A percentile compares a stretch with the other conserved stretches of the same genome.
phyloP scores from a whole-genome alignment of 2,797 vertebrate genomes.

The Hoplostethus atlanticus region DNA sequence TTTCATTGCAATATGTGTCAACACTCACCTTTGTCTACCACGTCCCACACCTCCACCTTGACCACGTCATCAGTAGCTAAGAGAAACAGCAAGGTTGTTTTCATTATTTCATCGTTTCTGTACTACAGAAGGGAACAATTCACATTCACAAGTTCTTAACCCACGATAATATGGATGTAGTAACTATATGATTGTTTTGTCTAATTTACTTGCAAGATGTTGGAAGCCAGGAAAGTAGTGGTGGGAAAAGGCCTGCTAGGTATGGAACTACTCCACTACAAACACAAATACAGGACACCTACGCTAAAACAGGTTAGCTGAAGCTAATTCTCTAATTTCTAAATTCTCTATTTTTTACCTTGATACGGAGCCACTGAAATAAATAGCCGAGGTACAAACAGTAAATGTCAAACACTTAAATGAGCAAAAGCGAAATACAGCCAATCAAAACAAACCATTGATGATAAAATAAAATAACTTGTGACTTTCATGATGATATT shows the following conservation, averaged over 20 bases:
- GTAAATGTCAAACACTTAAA: conserved; percentile 52
- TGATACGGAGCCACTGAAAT: conserved; percentile 83
- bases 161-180: conserved; percentile 22
- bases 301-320: conserved; percentile 34
- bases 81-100: conserved; percentile 34
- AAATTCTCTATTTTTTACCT: conserved; percentile 70
- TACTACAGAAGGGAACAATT: neutral
- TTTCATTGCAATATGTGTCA: conserved; percentile 4
- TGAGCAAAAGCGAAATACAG: conserved; percentile 17
- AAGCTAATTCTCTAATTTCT: conserved; percentile 35
- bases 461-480: neutral
- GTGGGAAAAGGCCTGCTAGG: neutral
- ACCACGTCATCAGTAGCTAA: conserved; percentile 98
- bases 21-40: conserved; percentile 97
- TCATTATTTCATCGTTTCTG: conserved; percentile 18
- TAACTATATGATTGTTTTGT: conserved; percentile 13
- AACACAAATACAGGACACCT: conserved; percentile 36
- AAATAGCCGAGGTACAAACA: conserved; percentile 60
- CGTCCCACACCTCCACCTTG: conserved; percentile 99
- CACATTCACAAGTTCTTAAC: conserved; percentile 11
- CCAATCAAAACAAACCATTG: neutral
- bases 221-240: neutral
- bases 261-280: neutral
- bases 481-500: neutral
- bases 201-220: neutral